Conservation (phyloP, 2,888 invertebrate species). For the Copidosoma aretas region DNA sequence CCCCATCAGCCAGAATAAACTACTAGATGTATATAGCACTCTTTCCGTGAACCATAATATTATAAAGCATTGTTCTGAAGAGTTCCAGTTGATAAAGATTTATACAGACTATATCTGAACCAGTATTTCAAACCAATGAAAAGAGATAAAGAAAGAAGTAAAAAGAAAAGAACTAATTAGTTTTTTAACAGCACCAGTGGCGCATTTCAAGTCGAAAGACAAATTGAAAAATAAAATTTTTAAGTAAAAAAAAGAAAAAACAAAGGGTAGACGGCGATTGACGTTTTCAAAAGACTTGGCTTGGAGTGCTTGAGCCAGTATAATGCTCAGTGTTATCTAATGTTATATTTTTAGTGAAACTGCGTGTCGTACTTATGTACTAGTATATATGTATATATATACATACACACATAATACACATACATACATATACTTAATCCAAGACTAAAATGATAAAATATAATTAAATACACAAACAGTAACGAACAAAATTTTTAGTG, state of each 20-base stretch:
- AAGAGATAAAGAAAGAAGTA: conserved; percentile 41
- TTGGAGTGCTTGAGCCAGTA: conserved; percentile 53
- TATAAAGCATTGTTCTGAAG: conserved; percentile 56
- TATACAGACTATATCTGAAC: conserved; percentile 59
- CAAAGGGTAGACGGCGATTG: conserved; percentile 18
- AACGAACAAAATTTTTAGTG: conserved; percentile 44
- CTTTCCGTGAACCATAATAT: conserved; percentile 48
- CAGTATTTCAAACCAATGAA: conserved; percentile 63
- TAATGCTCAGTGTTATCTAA: conserved; percentile 58
- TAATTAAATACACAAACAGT: not conserved
- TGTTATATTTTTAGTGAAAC: conserved; percentile 59
- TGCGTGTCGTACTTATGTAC: conserved; percentile 60
- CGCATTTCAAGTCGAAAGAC: conserved; percentile 52
- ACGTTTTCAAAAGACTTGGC: conserved; percentile 43
- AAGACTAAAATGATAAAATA: conserved; percentile 25
- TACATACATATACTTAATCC: conserved; percentile 38
- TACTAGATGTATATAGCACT: conserved; percentile 47
- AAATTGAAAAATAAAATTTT: conserved; percentile 31
- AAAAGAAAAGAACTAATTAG: conserved; percentile 55
- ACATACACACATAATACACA: conserved; percentile 38
- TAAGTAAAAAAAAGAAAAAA: conserved; percentile 11
- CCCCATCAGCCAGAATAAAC: conserved; percentile 4
- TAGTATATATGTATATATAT: conserved; percentile 47
- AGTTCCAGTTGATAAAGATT: conserved; percentile 60
- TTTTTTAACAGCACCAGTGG: conserved; percentile 57